phyloP scores from a whole-genome alignment of 2,797 vertebrate species.

The Oryzias sinensis region DNA sequence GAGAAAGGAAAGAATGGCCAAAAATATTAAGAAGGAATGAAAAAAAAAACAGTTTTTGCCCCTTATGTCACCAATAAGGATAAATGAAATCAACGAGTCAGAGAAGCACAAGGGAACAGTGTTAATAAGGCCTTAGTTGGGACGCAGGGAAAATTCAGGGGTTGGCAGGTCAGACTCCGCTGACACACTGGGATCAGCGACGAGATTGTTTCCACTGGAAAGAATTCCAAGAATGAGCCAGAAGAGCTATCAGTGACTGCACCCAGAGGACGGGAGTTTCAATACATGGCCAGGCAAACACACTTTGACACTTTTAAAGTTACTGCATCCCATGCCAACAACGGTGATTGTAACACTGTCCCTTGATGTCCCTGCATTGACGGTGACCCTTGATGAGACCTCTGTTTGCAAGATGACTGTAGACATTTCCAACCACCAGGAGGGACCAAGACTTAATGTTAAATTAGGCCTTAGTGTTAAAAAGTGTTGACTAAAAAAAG shows the following conservation, averaged over 20 bases:
- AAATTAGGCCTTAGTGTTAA: no score
- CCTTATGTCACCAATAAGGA: slow-evolving; percentile 29
- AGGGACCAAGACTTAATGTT: not conserved
- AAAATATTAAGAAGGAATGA: slow-evolving; percentile 31
- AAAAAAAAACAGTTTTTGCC: slow-evolving; percentile 42
- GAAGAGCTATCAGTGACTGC: slow-evolving; percentile 82
- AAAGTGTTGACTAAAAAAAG: no score
- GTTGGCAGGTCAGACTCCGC: slow-evolving; percentile 71
- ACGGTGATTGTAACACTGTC: slow-evolving; percentile 46
- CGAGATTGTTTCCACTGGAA: slow-evolving; percentile 84
- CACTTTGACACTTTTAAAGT: slow-evolving; percentile 51
- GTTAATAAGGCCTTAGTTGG: slow-evolving; percentile 61
- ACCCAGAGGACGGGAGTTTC: slow-evolving; percentile 69
- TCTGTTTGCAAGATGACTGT: slow-evolving; percentile 30
- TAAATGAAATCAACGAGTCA: slow-evolving; percentile 32
- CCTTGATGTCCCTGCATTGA: slow-evolving; percentile 19
- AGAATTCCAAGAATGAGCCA: slow-evolving; percentile 82
- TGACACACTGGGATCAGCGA: slow-evolving; percentile 80
- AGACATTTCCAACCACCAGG: slow-evolving; percentile 22
- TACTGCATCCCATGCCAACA: slow-evolving; percentile 40
- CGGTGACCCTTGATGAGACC: slow-evolving; percentile 5
- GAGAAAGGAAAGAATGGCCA: slow-evolving; percentile 51
- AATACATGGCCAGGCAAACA: slow-evolving; percentile 60
- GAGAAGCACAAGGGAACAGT: slow-evolving; percentile 46
- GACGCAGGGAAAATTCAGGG: slow-evolving; percentile 59